Conservation (phyloP, 2,888 invertebrate genomes). For the Pogonocherus hispidulus region DNA sequence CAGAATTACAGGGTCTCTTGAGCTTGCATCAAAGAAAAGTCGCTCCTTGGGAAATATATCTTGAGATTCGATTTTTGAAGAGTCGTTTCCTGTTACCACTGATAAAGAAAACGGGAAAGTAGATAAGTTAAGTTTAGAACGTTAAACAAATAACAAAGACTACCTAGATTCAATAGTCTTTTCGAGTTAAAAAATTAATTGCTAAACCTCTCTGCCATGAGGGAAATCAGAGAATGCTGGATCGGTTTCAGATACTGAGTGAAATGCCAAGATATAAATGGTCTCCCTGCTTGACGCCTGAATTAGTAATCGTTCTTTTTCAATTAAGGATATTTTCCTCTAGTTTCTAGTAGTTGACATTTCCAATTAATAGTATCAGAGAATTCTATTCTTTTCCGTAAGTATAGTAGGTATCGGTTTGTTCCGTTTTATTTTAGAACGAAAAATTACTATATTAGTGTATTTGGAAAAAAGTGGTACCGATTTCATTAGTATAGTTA, state of each 20-base stretch:
- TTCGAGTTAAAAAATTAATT: constrained; percentile 23
- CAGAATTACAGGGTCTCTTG: constrained; percentile 3
- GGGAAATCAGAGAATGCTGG: constrained; percentile 4
- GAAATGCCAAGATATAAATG: background rate
- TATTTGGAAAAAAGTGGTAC: too few relatives aligned
- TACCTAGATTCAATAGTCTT: constrained; percentile 14
- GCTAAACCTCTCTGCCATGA: background rate
- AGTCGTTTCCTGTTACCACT: constrained; percentile 12
- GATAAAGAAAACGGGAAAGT: constrained; percentile 4
- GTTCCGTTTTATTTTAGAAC: too few relatives aligned
- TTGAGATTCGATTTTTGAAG: constrained; percentile 1
- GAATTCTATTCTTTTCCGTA: background rate
- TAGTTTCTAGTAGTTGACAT: background rate
- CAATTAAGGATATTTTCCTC: background rate
- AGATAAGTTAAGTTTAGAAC: constrained; percentile 18
- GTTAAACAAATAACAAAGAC: constrained; percentile 25
- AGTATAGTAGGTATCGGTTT: background rate
- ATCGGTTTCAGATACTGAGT: background rate
- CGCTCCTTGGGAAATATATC: constrained; percentile 14
- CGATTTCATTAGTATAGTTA: too few relatives aligned
- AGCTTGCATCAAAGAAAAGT: constrained; percentile 17
- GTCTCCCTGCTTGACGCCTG: background rate
- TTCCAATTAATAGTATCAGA: background rate
- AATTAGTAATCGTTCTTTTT: background rate
- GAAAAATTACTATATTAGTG: too few relatives aligned